Conservation (phyloP, 1,140 invertebrate species). For the Agrilus planipennis region DNA sequence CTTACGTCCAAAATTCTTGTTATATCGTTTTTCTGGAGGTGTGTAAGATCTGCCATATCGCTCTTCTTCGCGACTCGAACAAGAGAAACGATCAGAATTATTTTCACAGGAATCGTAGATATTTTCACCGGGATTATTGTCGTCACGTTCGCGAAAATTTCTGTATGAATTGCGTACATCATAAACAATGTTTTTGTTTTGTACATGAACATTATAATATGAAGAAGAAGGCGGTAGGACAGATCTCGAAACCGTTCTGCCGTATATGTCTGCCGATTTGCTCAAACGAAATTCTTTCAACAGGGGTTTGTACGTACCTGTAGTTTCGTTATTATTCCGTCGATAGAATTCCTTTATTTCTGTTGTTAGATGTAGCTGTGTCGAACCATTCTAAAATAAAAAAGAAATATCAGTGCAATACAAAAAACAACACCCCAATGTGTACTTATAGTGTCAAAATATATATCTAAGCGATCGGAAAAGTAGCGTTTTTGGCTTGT, state of each 20-base stretch:
- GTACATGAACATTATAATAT: conserved; percentile 8
- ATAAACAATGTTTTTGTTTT: conserved; percentile 4
- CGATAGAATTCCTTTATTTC: conserved; percentile 29
- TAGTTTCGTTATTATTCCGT: conserved; percentile 29
- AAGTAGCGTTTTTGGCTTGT: too few relatives aligned
- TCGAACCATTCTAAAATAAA: conserved; percentile 19
- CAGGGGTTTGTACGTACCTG: conserved; percentile 31
- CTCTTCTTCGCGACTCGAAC: conserved; percentile 10
- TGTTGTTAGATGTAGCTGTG: conserved; percentile 14
- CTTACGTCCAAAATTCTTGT: conserved; percentile 22
- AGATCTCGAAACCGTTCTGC: conserved; percentile 26
- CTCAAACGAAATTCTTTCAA: conserved; percentile 21
- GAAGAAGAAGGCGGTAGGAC: conserved; percentile 21
- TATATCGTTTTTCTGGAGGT: conserved; percentile 30
- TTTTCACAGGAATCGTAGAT: conserved; percentile 5
- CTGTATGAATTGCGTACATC: background rate
- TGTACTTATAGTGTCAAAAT: background rate
- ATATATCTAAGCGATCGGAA: too few relatives aligned
- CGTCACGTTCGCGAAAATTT: conserved; percentile 4
- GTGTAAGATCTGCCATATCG: conserved; percentile 22
- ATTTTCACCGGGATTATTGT: too few relatives aligned
- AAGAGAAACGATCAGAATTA: conserved; percentile 10
- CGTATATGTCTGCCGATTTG: conserved; percentile 27
- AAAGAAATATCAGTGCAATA: conserved; percentile 6
- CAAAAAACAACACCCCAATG: background rate